A percentile compares a stretch with the other conserved stretches of the same genome.
Conservation (phyloP, 2,888 invertebrate species). For the Melitaea athalia region DNA sequence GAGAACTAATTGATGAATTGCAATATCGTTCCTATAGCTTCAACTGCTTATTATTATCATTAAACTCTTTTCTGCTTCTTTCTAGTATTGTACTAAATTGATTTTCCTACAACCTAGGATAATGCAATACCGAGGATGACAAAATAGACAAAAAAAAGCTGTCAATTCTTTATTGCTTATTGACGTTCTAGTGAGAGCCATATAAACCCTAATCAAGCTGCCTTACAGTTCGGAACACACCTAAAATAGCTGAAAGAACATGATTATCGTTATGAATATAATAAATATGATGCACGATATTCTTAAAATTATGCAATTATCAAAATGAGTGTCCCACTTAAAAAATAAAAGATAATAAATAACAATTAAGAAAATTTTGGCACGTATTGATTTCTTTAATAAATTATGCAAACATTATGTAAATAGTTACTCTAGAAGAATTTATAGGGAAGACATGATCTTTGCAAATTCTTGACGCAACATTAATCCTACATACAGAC, state of each 20-base stretch:
- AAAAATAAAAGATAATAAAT: conserved; percentile 13
- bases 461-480: conserved; percentile 55
- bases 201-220: too few relatives aligned
- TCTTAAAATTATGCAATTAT: neutral
- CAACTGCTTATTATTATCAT: too few relatives aligned
- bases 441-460: conserved; percentile 73
- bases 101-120: too few relatives aligned
- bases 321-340: conserved; percentile 1
- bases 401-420: conserved; percentile 44
- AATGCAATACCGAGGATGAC: too few relatives aligned
- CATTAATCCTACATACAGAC: conserved; percentile 28
- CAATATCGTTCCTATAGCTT: too few relatives aligned
- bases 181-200: too few relatives aligned
- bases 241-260: neutral
- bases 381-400: conserved; percentile 38
- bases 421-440: conserved; percentile 52
- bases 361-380: conserved; percentile 37
- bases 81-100: too few relatives aligned
- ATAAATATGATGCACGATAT: conserved; percentile 7
- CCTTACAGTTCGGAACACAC: too few relatives aligned
- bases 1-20: too few relatives aligned
- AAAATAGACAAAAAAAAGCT: too few relatives aligned
- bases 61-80: too few relatives aligned
- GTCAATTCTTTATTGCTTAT: too few relatives aligned
- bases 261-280: conserved; percentile 2